A percentile compares a stretch with the other conserved stretches of the same genome.
phyloP scores from a whole-genome alignment of 2,113 vertebrate genomes.

The Phainopepla nitens region DNA sequence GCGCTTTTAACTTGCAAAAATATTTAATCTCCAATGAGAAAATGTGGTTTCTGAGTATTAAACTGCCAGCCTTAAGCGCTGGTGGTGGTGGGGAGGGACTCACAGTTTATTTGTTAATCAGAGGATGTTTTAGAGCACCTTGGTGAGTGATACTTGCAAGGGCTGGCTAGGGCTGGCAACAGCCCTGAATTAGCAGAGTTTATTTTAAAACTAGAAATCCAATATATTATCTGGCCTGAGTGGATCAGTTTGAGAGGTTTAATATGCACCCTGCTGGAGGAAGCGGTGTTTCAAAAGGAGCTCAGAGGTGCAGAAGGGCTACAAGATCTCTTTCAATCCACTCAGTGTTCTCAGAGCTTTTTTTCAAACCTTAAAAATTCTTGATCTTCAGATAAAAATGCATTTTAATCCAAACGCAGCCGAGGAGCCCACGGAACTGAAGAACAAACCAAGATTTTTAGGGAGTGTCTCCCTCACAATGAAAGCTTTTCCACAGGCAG shows the following conservation, averaged over 20 bases:
- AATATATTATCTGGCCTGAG: not conserved
- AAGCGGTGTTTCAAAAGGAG: not conserved
- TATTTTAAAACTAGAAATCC: not conserved
- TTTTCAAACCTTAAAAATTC: not conserved
- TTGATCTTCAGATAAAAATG: not conserved
- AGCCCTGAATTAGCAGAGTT: not conserved
- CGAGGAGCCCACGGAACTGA: rapidly evolving
- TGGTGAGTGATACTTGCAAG: not conserved
- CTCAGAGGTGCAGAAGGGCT: not conserved
- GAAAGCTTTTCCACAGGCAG: not conserved
- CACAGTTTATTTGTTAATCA: not conserved
- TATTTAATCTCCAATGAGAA: conserved; percentile 39
- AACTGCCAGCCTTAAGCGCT: not conserved
- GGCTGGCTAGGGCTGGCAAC: not conserved
- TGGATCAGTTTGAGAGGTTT: not conserved
- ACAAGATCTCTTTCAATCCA: too few species aligned
- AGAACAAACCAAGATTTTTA: not conserved
- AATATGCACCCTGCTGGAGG: not conserved
- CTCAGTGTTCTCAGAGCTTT: not conserved
- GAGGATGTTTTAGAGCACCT: not conserved
- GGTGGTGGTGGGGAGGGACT: not conserved
- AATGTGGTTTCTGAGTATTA: not conserved
- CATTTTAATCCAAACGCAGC: not conserved
- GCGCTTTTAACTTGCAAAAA: conserved; percentile 55
- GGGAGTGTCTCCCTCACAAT: not conserved